Evolutionary conservation across 1,140 invertebrate species (phyloP), one percentile per base, ranked within the genome.

Genomic region (Drosophila trapezifrons): DNA sequence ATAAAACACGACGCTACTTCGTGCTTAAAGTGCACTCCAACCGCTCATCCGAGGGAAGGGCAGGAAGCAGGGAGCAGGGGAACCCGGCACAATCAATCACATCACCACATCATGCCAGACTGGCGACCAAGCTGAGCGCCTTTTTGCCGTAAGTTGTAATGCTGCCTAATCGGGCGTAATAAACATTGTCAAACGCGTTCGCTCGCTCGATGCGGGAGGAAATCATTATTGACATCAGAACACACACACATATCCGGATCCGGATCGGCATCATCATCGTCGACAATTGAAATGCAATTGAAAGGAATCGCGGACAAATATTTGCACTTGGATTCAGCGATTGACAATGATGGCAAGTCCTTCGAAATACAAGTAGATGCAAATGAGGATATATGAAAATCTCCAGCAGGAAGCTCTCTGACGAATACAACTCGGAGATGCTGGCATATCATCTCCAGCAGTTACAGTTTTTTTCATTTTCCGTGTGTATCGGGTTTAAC

Each of bases 131-230:
- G 58, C 35, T 20, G 54, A 66, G 46, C 54, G 45, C 55, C 55
- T 43, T 65, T 56, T 51, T 20, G 38, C 46, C 58, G 74, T 51
- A 58, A 70, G 84, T 86, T 76, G 86, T 87, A 89, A 87, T 87
- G 83, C 84, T 83, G 83, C 84, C 84, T 87, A 87, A 87, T 87
- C 83, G 84, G 84, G 76, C 84, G 83, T 89, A 89, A 87, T 87
- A 87, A 87, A 87, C 83, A 89, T 87, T 78, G 76, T 78, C 75
- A 78, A 71, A 60, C 71, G 67, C 69, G 69, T 59, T 71, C 51
- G 37, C 35, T 71, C 27, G 42, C 29, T 72, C 15, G 80, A 89
- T 86, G 83, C 83, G 83, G 83, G 83, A 78, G 64, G 67, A 56
- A 46, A 77, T 57, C 49, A 63, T 72, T 62, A 71, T 70, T 70